These are phyloP conservation scores for Podocnemis expansa DNA, from an alignment of 2,113 vertebrate genomes.

Conservation along the genomic window DNA sequence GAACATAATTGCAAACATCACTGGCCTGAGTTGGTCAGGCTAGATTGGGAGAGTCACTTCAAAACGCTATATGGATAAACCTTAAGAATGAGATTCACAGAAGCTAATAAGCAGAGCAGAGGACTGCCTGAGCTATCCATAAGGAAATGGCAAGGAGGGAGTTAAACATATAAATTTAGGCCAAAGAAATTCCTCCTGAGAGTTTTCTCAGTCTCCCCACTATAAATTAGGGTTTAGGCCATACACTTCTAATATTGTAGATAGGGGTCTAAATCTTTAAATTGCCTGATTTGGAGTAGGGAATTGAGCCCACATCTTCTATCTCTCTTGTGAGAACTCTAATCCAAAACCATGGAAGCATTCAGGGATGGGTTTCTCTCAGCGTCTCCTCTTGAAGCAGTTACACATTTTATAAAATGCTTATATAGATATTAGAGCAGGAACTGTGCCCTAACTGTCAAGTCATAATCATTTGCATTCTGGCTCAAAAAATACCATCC, in stretches of 20 bases:
- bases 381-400: too few relatives aligned
- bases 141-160: not conserved
- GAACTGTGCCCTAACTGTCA: not conserved
- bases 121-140: not conserved
- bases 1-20: not conserved
- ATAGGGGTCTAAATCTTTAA: too few relatives aligned
- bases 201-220: not conserved
- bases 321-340: too few relatives aligned
- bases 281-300: too few relatives aligned
- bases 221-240: too few relatives aligned
- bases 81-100: not conserved
- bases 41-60: not conserved
- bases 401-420: too few relatives aligned
- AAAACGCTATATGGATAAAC: not conserved
- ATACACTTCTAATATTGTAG: too few relatives aligned
- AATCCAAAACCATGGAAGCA: too few relatives aligned
- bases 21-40: not conserved
- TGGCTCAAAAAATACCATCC: not conserved
- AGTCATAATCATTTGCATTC: not conserved
- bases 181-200: not conserved
- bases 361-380: too few relatives aligned
- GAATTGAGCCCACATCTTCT: too few relatives aligned
- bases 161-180: not conserved
- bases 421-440: too few relatives aligned
- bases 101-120: not conserved